Percentiles rank a stretch among this genome's conserved stretches.
Conservation (phyloP, 2,113 vertebrate genomes). For the Phyllostomus discolor region DNA sequence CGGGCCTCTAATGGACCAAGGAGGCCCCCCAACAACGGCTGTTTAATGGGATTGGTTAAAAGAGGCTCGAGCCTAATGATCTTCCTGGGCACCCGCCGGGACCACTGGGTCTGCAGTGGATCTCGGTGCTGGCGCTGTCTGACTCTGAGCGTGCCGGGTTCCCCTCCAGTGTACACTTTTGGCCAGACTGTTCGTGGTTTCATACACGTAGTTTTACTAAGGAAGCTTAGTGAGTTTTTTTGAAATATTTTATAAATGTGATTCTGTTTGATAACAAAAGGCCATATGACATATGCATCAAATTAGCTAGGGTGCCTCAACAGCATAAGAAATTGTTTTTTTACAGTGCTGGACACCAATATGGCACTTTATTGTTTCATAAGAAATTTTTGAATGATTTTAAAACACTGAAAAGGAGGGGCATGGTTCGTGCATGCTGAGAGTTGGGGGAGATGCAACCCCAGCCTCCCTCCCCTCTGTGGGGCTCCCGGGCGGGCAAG, state of each 20-base stretch:
- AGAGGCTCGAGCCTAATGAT: not conserved
- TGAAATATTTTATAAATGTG: not conserved
- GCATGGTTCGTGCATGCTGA: not conserved
- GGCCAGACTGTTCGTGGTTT: not conserved
- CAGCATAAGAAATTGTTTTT: not conserved
- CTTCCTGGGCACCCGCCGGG: not conserved
- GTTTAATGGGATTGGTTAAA: slow-evolving; percentile 54
- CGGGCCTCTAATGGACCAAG: slow-evolving; percentile 14
- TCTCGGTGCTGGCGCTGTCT: not conserved
- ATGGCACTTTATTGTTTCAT: not conserved
- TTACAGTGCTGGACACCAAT: no score
- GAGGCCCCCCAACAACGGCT: not conserved
- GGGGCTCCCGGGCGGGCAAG: not conserved
- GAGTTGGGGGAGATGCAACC: not conserved
- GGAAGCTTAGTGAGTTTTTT: not conserved
- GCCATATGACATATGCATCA: not conserved
- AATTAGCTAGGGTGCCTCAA: not conserved
- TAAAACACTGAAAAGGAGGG: not conserved
- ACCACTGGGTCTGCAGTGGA: not conserved
- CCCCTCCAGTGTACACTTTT: not conserved
- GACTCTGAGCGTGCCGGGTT: not conserved
- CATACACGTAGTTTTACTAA: not conserved
- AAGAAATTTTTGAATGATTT: not conserved
- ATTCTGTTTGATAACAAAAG: not conserved
- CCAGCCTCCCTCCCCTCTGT: not conserved